phyloP scores from a whole-genome alignment of 2,797 vertebrate species.

The Falco columbarius region DNA sequence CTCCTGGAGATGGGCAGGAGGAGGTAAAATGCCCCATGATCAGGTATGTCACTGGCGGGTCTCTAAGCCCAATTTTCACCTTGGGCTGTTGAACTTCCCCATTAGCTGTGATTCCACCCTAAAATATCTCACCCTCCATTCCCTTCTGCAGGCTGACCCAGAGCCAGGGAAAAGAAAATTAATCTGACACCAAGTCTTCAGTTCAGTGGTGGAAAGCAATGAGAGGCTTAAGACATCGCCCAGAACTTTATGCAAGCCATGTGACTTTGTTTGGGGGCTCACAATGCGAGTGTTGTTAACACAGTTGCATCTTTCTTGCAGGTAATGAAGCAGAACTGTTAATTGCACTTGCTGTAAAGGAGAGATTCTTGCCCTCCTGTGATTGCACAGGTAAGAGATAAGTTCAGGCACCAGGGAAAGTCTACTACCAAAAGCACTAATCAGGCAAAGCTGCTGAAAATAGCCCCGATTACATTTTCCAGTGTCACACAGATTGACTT shows the following conservation, averaged over 20 bases:
- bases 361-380: neutral
- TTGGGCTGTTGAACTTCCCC: fast-evolving
- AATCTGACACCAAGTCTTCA: neutral
- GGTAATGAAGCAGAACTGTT: neutral
- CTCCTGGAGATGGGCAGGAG: neutral
- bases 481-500: neutral
- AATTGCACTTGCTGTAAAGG: neutral
- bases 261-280: neutral
- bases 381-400: neutral
- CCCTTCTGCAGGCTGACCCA: neutral
- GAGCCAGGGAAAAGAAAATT: neutral
- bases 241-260: neutral
- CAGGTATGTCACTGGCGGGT: neutral
- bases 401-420: neutral
- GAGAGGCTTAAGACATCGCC: neutral
- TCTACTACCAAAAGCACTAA: neutral
- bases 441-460: neutral
- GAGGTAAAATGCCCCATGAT: neutral
- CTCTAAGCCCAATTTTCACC: neutral
- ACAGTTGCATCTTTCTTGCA: neutral
- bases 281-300: fast-evolving
- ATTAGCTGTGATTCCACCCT: neutral
- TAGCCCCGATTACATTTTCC: neutral
- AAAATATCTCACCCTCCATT: neutral
- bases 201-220: neutral